A percentile compares a stretch with the other conserved stretches of the same genome.
phyloP scores from a whole-genome alignment of 92 coral and sea anemone species.

The Porites evermanni region DNA sequence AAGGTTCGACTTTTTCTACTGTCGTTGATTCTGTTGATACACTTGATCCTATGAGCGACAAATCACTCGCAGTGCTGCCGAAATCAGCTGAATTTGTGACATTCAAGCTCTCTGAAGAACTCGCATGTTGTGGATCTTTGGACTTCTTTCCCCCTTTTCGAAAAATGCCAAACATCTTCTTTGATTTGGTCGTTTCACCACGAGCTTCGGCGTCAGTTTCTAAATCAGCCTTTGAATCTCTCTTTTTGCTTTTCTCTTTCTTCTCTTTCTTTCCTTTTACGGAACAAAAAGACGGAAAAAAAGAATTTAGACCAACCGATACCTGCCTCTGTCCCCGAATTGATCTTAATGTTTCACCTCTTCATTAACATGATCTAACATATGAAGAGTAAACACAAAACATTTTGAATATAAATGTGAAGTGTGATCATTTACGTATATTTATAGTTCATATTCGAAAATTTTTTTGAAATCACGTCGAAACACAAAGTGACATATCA shows the following conservation, averaged over 20 bases:
- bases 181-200: conserved; percentile 20
- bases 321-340: not conserved
- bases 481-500: too few relatives aligned
- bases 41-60: conserved; percentile 11
- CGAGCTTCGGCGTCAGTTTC: not conserved
- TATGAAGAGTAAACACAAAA: too few relatives aligned
- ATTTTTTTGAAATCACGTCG: too few relatives aligned
- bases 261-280: conserved; percentile 38
- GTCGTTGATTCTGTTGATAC: conserved; percentile 2
- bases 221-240: conserved; percentile 25
- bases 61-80: conserved; percentile 10
- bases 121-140: conserved; percentile 6
- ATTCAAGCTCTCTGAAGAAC: conserved; percentile 41
- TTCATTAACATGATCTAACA: too few relatives aligned
- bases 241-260: conserved; percentile 34
- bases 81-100: conserved; percentile 25
- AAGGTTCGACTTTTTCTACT: not conserved
- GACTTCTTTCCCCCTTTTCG: conserved; percentile 29
- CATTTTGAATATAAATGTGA: too few relatives aligned
- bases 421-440: too few relatives aligned
- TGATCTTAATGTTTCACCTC: too few relatives aligned
- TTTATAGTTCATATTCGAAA: too few relatives aligned
- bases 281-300: not conserved
- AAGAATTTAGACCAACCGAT: not conserved
- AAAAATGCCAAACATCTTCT: conserved; percentile 32